Percentiles rank a stretch among this genome's conserved stretches.
Evolutionary conservation across 2,888 invertebrate genomes (phyloP).

Genomic region (Thymelicus sylvestris): DNA sequence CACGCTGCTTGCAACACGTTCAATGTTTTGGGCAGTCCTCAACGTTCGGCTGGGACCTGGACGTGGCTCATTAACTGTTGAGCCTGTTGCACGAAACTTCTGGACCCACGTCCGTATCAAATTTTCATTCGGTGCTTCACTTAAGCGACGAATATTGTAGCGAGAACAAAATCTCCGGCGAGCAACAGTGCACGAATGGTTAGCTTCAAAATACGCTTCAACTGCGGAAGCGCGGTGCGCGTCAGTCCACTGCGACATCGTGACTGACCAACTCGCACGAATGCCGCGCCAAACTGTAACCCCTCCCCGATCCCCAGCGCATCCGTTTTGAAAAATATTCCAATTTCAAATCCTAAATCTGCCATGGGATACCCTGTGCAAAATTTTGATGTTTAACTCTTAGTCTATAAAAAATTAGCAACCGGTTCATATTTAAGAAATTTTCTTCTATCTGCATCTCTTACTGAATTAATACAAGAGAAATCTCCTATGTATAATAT

Average conservation of each 20-base stretch:
- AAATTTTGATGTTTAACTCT: too few relatives aligned
- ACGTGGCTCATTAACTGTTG: constrained; percentile 25
- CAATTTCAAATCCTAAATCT: too few relatives aligned
- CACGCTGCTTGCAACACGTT: constrained; percentile 29
- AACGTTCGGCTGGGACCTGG: constrained; percentile 42
- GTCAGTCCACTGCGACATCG: constrained; percentile 31
- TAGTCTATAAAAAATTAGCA: too few relatives aligned
- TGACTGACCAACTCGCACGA: constrained; percentile 33
- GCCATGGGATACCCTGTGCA: too few relatives aligned
- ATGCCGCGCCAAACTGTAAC: too few relatives aligned
- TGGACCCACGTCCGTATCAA: constrained; percentile 32
- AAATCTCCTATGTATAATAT: too few relatives aligned
- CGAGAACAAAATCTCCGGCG: constrained; percentile 30
- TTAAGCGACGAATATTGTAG: constrained; percentile 34
- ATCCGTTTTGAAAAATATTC: too few relatives aligned
- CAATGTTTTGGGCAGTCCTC: constrained; percentile 32
- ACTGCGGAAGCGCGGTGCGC: constrained; percentile 30
- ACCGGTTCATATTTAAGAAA: too few relatives aligned
- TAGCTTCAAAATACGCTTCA: constrained; percentile 34
- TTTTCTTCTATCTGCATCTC: too few relatives aligned
- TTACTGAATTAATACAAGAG: too few relatives aligned
- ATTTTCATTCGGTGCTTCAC: constrained; percentile 27
- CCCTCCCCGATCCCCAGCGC: too few relatives aligned
- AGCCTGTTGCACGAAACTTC: constrained; percentile 34
- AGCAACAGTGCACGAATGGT: constrained; percentile 20